Evolutionary conservation across 2,888 invertebrate genomes (phyloP).

Genomic region (Tachystola acroxantha): DNA sequence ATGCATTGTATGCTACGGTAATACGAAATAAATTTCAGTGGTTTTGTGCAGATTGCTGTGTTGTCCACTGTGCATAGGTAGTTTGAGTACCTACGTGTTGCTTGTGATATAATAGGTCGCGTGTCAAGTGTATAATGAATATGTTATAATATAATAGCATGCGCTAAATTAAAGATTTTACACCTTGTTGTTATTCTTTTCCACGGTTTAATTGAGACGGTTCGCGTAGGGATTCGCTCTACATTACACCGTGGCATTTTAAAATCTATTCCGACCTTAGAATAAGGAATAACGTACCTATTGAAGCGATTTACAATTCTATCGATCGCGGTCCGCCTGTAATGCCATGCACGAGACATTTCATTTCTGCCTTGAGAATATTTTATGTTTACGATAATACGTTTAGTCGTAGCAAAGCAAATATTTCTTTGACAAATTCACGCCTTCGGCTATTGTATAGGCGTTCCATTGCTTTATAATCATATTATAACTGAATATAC

Average conservation of each 20-base stretch:
- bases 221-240: constrained; percentile 20
- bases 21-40: too few species aligned
- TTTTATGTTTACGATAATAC: constrained; percentile 3
- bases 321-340: constrained; percentile 48
- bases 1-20: too few species aligned
- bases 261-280: constrained; percentile 18
- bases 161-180: constrained; percentile 63
- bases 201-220: constrained; percentile 33
- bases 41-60: too few species aligned
- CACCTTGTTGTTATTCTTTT: constrained; percentile 34
- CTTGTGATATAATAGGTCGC: constrained; percentile 27
- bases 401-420: not conserved
- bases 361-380: constrained; percentile 58
- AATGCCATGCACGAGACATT: constrained; percentile 55
- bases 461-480: too few species aligned
- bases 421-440: not conserved
- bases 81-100: too few species aligned
- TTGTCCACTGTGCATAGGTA: too few species aligned
- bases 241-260: constrained; percentile 13
- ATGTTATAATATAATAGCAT: constrained; percentile 40
- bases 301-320: constrained; percentile 63
- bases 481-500: too few species aligned
- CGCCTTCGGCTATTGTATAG: too few species aligned
- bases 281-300: constrained; percentile 25
- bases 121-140: constrained; percentile 40